These are phyloP conservation scores for Erpornis zantholeuca DNA, from an alignment of 2,113 vertebrate species.

Conservation along the genomic window DNA sequence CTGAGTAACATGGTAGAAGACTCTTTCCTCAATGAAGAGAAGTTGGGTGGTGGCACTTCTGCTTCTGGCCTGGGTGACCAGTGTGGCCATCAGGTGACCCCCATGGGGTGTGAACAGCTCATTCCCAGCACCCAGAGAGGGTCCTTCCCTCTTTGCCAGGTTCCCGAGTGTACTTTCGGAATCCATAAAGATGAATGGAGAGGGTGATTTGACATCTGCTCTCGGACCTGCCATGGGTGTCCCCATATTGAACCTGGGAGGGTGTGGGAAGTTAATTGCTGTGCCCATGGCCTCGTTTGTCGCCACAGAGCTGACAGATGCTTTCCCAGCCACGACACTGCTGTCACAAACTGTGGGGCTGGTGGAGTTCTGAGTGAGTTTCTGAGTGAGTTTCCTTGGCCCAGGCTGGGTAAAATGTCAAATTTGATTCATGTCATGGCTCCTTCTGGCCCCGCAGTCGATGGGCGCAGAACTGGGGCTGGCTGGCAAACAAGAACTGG, in stretches of 20 bases:
- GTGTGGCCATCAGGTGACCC: neutral
- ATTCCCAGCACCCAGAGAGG: neutral
- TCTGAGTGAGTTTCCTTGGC: neutral
- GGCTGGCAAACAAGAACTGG: neutral
- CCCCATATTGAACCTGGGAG: neutral
- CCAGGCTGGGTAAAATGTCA: neutral
- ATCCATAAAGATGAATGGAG: neutral
- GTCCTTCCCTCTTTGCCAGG: accelerated
- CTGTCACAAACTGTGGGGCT: neutral
- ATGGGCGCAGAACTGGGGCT: neutral
- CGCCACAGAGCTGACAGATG: neutral
- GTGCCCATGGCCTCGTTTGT: neutral
- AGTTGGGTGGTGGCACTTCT: neutral
- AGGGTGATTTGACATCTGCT: neutral
- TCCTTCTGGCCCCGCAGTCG: neutral
- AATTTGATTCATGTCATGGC: neutral
- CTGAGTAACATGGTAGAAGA: neutral
- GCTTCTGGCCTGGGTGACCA: neutral
- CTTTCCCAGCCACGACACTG: neutral
- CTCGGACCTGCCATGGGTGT: neutral
- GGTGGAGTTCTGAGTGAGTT: neutral
- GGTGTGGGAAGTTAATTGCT: neutral
- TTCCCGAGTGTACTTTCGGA: accelerated
- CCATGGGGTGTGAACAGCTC: neutral
- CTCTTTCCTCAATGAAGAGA: neutral